Base-by-base conservation (phyloP, 2,888 invertebrate genomes). In the Hartigia nigra region DNA sequence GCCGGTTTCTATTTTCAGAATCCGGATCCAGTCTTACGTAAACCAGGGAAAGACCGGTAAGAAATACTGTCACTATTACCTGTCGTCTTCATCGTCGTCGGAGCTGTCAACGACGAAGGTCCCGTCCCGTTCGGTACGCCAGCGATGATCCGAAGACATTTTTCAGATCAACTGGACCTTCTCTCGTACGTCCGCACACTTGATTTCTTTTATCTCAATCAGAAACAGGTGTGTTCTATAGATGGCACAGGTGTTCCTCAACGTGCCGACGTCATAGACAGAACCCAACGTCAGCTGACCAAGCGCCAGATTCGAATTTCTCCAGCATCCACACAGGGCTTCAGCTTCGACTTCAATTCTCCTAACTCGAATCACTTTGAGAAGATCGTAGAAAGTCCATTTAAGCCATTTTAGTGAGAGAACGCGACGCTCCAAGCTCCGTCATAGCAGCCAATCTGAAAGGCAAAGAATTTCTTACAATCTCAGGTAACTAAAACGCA, bases 61-160 rank as follows among this genome's bases (percentile, higher is more conserved):
- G 4, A 37, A 23, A 76, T 31, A 70, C 36, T 23, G 39, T 77
- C 74, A n/a, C n/a, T 69, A 55, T 55, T 74, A 70, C 23, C 77
- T 79, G 69, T 81, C 78, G 74, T 55, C 23, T 55, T 80, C 77
- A 55, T 82, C 82, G 39, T 80, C 77, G 69, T 69, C 75, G 31
- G 76, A 72, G 31, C 39, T 70, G 76, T 77, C 80, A 5, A 70
- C 36, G 23, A 75, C 75, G 77, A 76, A 39, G 74, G 80, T 80
- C n/a, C 80, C 81, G 70, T 77, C 74, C 69, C 70, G 77, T 35
- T 81, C 80, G 12, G 74, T 74, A 69, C 76, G 79, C 81, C 81
- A 80, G 74, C 78, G 79, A 75, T 76, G 79, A 31, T 79, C 78
- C 77, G 77, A 35, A 77, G 80, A 80, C 82, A 82, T 82, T 69